These are phyloP conservation scores for Ranitomeya imitator DNA, from an alignment of 2,113 vertebrate species.

Conservation along the genomic window DNA sequence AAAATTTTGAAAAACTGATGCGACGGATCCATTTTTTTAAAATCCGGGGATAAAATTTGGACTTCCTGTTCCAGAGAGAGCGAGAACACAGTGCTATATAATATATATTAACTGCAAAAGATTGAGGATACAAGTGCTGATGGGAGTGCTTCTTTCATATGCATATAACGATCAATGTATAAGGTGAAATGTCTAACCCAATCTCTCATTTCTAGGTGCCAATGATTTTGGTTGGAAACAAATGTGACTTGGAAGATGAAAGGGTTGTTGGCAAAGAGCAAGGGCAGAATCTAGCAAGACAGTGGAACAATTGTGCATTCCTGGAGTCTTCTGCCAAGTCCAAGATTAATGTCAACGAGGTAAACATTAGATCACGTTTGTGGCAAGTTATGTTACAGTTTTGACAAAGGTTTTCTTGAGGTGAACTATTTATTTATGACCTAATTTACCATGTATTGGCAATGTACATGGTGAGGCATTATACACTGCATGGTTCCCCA, in stretches of 20 bases:
- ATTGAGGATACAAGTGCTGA: no score
- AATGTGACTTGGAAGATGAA: slow-evolving; percentile 97
- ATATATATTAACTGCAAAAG: no score
- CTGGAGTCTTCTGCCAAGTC: slow-evolving; percentile 98
- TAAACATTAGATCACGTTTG: slow-evolving; percentile 61
- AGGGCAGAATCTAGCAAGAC: slow-evolving; percentile 92
- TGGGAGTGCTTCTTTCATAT: background rate
- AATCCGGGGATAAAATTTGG: no score
- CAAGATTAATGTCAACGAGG: slow-evolving; percentile 99
- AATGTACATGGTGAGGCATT: background rate
- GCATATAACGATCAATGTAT: background rate
- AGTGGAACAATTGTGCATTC: slow-evolving; percentile 97
- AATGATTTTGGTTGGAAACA: slow-evolving; percentile 98
- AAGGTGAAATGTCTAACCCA: background rate
- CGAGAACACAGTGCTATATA: no score
- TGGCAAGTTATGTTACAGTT: background rate
- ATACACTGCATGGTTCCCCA: no score
- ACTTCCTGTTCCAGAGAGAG: no score
- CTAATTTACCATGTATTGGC: background rate
- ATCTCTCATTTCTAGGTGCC: slow-evolving; percentile 79
- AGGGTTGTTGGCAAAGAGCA: slow-evolving; percentile 97
- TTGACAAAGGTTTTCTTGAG: background rate
- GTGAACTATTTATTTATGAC: background rate
- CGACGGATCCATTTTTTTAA: no score
- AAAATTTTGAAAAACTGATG: no score